Evolutionary conservation across 2,113 vertebrate species (phyloP).

Genomic region (Cryptotis parvus): DNA sequence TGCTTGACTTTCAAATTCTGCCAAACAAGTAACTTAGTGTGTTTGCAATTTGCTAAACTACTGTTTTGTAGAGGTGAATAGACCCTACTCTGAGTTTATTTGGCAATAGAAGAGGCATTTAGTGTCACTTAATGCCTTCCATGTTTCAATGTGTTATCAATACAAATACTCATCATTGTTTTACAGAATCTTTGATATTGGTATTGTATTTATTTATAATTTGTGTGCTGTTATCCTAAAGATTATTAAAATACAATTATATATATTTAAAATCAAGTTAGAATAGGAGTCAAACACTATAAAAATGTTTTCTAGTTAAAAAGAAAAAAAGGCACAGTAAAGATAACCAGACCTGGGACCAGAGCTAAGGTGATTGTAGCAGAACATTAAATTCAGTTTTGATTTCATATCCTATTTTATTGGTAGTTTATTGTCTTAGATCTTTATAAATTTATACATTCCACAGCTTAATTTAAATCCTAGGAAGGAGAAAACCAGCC

Average conservation of each 20-base stretch:
- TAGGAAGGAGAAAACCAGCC: background rate
- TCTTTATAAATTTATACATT: background rate
- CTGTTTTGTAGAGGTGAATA: background rate
- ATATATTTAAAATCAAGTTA: constrained; percentile 32
- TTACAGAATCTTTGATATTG: background rate
- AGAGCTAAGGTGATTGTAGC: background rate
- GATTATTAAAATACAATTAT: constrained; percentile 2
- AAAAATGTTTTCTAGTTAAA: background rate
- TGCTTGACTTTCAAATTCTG: constrained; percentile 4
- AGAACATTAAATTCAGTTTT: background rate
- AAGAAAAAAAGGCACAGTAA: background rate
- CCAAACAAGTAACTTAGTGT: background rate
- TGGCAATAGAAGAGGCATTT: background rate
- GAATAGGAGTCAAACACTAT: background rate
- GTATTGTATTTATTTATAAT: constrained; percentile 11
- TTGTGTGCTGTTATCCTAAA: constrained; percentile 30
- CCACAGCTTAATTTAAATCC: constrained; percentile 6
- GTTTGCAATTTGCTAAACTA: background rate
- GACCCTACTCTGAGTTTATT: background rate
- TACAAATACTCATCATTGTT: constrained; percentile 5
- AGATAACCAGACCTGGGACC: background rate
- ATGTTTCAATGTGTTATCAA: background rate
- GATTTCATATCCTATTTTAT: background rate
- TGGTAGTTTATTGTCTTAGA: background rate
- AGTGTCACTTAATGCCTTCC: background rate